Base-by-base conservation (phyloP, 2,888 invertebrate genomes). In the Agriotes lineatus region DNA sequence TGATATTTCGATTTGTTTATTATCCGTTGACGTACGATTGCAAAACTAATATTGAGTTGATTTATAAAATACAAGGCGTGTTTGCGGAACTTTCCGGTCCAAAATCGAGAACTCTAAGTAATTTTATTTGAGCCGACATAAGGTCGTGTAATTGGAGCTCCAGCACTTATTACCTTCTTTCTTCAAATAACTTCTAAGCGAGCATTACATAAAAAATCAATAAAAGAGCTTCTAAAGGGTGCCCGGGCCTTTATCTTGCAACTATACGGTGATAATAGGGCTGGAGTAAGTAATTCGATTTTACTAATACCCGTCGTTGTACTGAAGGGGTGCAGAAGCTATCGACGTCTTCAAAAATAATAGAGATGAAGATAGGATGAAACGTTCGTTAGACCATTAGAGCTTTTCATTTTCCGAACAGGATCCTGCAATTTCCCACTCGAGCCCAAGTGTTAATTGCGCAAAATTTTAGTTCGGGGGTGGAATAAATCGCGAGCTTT, bases 281-380 rank as follows among this genome's bases (percentile, higher is more conserved):
- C 45, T 25, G 52, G 52, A 52, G 45, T 50, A 48, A 48, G 52
- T 52, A 62, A 62, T 62, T 62, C 25, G 61, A 62, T 62, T 62
- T 50, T 39, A 39, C 25, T 52, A 52, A 62, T 39, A 62, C 12
- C 18, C 16, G 42, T 42, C 14, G 18, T 14, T 14, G 6, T 42
- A 42, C 16, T 3, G 42, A 42, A 42, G 42, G 39, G n/a, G 42
- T 18, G 42, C 42, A 18, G 9, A 18, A 16, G 42, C 42, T 42
- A 42, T 42, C 14, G 42, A 42, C 42, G 42, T 9, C 18, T 16
- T 42, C 7, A 14, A 39, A 39, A 39, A 12, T 5, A 39, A n/a
- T 39, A 39, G 25, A 3, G 25, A 25, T 25, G 25, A 25, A 25
- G 25, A 25, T 25, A 25, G 25, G 25, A 25, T 25, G 25, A 25